phyloP scores from a whole-genome alignment of 2,797 vertebrate genomes.

The Chromobotia macracanthus region DNA sequence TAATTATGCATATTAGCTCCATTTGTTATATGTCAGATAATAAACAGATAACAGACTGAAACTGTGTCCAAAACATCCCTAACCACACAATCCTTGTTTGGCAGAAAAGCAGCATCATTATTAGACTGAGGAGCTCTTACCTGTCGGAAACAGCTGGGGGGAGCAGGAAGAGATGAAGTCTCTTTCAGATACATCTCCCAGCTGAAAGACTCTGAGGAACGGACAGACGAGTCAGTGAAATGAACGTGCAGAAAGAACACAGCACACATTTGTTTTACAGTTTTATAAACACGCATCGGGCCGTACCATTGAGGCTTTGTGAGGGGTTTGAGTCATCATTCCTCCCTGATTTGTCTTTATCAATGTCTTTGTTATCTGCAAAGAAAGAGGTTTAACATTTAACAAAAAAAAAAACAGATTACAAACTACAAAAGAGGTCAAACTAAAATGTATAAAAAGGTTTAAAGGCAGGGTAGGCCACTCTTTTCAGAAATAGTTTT shows the following conservation, averaged over 20 bases:
- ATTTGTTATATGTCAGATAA: neutral
- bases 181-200: conserved; percentile 95
- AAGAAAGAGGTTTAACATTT: conserved; percentile 66
- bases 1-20: too few species aligned
- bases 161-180: conserved; percentile 86
- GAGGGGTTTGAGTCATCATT: conserved; percentile 44
- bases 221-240: conserved; percentile 32
- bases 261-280: neutral
- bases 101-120: neutral
- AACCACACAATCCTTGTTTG: too few species aligned
- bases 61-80: neutral
- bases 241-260: neutral
- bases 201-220: conserved; percentile 84
- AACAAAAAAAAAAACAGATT: conserved; percentile 4
- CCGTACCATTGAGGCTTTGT: conserved; percentile 42
- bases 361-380: conserved; percentile 86
- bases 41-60: neutral
- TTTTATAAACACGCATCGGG: conserved; percentile 3
- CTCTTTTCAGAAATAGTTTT: too few species aligned
- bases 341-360: conserved; percentile 81
- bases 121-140: conserved; percentile 70
- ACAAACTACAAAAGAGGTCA: neutral
- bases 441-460: neutral
- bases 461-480: too few species aligned
- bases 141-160: conserved; percentile 91